Evolutionary conservation across 2,113 vertebrate species (phyloP), one percentile per base, ranked within the genome.

Genomic region (Cebidichthys violaceus): DNA sequence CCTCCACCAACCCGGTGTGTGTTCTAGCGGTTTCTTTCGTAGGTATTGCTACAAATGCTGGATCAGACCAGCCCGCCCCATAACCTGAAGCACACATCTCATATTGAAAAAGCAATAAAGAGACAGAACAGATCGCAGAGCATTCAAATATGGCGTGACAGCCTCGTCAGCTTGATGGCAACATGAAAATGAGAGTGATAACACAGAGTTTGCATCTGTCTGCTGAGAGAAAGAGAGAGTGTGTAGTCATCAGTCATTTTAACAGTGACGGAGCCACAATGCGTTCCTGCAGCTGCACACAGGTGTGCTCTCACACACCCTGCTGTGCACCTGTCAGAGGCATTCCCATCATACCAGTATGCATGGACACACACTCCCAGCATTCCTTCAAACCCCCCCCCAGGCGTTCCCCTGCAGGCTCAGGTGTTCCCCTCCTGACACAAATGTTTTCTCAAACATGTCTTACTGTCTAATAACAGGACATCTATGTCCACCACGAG

Each of bases 271-370:
- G 33, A 54, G 39, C 35, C 59, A 54, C 27, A 55, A 39, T 31
- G 11, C 72, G 78, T 82, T 80, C 14, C 43, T 45, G 43, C 43
- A 45, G 43, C 14, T 45, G 37, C 6, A 20, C 59, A 15, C 68
- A 61, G n/a, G 71, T 39, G 10, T 45, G 13, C 52, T 45, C 76
- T 45, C 80, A 83, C 47, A 50, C 85, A 20, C 85, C 81, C 71
- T 70, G 65, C 75, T 59, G 50, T 24, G 24, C 83, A 90, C 84
- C 90, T 88, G 82, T 77, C 67, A 59, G 24, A 76, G 20, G 13
- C 88, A 89, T 93, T 93, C 92, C 75, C 85, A 18, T 88, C 92
- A 91, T 92, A 50, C 85, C 88, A 17, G 27, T 43, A 52, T 13
- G 77, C 75, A 54, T 24, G 50, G 52, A n/a, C 64, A 75, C 76